Evolutionary conservation across 1,140 invertebrate species (phyloP).

Genomic region (Anastrepha ludens): DNA sequence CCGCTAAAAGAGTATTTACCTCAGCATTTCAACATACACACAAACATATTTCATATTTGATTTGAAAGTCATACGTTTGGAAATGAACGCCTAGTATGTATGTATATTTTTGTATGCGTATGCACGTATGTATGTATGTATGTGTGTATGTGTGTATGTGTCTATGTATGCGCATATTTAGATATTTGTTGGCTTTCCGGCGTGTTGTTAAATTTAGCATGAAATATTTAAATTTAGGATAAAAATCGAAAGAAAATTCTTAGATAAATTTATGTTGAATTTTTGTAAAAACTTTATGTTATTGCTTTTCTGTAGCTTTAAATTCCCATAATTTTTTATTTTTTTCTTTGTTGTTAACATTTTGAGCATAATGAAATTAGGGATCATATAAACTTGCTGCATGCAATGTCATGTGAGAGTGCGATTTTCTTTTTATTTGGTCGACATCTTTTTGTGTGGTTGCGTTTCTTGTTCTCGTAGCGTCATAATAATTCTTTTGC

Average conservation of each 20-base stretch:
- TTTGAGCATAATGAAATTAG: background rate
- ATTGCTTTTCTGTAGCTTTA: too few relatives aligned
- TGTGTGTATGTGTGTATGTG: background rate
- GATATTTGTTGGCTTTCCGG: conserved; percentile 28
- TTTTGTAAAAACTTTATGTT: background rate
- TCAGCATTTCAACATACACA: background rate
- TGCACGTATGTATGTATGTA: background rate
- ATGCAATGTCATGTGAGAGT: background rate
- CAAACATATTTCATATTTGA: conserved; percentile 3
- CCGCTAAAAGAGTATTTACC: conserved; percentile 18
- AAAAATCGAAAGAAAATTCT: background rate
- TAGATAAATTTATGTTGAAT: background rate
- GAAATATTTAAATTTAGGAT: conserved; percentile 23
- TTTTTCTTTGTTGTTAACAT: too few relatives aligned
- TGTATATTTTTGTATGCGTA: background rate
- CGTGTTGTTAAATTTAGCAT: conserved; percentile 44
- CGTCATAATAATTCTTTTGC: too few relatives aligned
- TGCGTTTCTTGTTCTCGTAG: too few relatives aligned
- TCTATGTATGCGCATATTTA: background rate
- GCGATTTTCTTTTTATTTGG: background rate
- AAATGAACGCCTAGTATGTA: background rate
- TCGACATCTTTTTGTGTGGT: too few relatives aligned
- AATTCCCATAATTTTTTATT: too few relatives aligned
- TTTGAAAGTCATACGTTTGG: conserved; percentile 10
- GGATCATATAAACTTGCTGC: background rate